Conservation (phyloP, 2,888 invertebrate genomes). For the Leptopilina syphax region DNA sequence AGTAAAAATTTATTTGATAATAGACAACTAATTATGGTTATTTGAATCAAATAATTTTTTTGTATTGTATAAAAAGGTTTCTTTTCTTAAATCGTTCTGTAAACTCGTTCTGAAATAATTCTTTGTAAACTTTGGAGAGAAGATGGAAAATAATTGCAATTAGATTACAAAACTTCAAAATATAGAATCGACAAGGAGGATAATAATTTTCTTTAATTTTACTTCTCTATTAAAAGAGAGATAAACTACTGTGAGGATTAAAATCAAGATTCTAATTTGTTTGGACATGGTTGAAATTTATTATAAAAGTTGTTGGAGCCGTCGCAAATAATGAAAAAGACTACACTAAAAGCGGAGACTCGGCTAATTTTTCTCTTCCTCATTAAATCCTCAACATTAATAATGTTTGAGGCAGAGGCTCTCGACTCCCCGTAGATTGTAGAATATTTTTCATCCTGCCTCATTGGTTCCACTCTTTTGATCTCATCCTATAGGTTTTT, state of each 20-base stretch:
- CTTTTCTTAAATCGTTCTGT: no score
- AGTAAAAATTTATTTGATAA: no score
- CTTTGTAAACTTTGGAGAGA: neutral
- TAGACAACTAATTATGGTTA: no score
- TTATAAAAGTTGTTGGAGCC: slow-evolving; percentile 63
- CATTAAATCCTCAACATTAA: slow-evolving; percentile 73
- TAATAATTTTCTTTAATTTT: neutral
- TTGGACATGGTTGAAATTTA: slow-evolving; percentile 36
- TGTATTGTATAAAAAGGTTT: no score
- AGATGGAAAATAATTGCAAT: neutral
- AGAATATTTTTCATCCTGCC: slow-evolving; percentile 63
- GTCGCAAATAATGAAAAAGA: slow-evolving; percentile 64
- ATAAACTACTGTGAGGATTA: neutral
- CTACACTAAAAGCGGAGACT: slow-evolving; percentile 54
- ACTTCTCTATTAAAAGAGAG: neutral
- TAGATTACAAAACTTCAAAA: no score
- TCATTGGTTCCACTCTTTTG: slow-evolving; percentile 60
- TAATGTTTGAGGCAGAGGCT: slow-evolving; percentile 64
- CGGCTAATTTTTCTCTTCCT: slow-evolving; percentile 76
- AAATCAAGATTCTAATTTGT: slow-evolving; percentile 24
- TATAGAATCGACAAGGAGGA: no score
- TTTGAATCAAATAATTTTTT: no score
- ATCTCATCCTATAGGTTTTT: slow-evolving; percentile 52
- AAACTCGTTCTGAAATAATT: no score
- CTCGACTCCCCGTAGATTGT: slow-evolving; percentile 65